Conservation (phyloP, 2,888 invertebrate genomes). For the Teinopalpus imperialis region DNA sequence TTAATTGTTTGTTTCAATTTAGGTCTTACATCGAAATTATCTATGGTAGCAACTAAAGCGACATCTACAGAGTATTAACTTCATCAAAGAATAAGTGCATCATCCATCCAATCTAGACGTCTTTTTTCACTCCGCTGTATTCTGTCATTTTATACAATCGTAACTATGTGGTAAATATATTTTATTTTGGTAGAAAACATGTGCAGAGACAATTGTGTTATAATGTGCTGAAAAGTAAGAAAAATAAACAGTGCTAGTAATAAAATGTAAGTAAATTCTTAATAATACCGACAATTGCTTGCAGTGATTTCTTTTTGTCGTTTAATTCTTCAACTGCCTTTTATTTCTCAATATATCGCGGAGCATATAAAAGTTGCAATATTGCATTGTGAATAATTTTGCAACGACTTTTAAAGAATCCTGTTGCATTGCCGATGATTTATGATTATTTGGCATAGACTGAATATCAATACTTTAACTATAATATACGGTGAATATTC, state of each 20-base stretch:
- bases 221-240: slow-evolving; percentile 37
- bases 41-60: slow-evolving; percentile 50
- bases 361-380: neutral
- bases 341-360: slow-evolving; percentile 25
- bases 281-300: slow-evolving; percentile 40
- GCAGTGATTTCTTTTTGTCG: slow-evolving; percentile 50
- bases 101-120: slow-evolving; percentile 57
- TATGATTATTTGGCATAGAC: slow-evolving; percentile 15
- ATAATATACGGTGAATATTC: slow-evolving; percentile 29
- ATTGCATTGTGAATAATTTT: neutral
- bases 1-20: slow-evolving; percentile 25
- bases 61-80: slow-evolving; percentile 56
- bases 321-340: slow-evolving; percentile 30
- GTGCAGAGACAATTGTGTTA: slow-evolving; percentile 49
- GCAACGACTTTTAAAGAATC: neutral
- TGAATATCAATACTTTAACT: slow-evolving; percentile 26
- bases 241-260: slow-evolving; percentile 40
- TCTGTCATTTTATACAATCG: slow-evolving; percentile 64
- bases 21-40: slow-evolving; percentile 51
- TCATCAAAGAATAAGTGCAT: slow-evolving; percentile 46
- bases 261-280: slow-evolving; percentile 57
- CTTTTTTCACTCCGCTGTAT: slow-evolving; percentile 71
- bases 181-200: slow-evolving; percentile 47
- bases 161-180: slow-evolving; percentile 53
- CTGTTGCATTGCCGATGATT: slow-evolving; percentile 26